Conservation (phyloP, 2,888 invertebrate species). For the Oxystoma pomonae region DNA sequence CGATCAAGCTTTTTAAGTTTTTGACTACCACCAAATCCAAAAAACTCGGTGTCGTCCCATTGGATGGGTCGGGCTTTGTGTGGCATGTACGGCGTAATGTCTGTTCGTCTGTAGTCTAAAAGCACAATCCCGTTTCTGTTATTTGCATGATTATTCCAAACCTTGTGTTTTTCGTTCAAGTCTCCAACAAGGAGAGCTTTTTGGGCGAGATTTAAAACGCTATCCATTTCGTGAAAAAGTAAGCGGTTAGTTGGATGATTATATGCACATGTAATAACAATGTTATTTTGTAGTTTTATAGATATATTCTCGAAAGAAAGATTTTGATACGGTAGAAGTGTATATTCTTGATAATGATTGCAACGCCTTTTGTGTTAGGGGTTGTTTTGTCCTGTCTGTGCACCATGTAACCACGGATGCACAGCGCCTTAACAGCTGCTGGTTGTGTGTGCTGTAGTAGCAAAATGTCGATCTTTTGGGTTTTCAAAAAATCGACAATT, state of each 20-base stretch:
- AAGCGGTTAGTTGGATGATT: not conserved
- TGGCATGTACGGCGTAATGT: not conserved
- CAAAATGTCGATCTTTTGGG: not conserved
- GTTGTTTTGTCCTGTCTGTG: not conserved
- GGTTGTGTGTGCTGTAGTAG: not conserved
- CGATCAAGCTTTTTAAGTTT: not conserved
- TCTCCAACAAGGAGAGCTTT: not conserved
- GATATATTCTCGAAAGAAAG: slow-evolving; percentile 11
- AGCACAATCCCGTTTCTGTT: not conserved
- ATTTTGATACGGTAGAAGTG: slow-evolving; percentile 11
- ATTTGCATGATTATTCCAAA: not conserved
- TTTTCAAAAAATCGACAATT: no score
- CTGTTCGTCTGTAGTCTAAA: not conserved
- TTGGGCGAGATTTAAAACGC: not conserved
- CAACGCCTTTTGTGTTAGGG: not conserved
- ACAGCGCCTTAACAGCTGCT: not conserved
- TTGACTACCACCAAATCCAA: not conserved
- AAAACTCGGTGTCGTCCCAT: not conserved
- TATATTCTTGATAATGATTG: not conserved
- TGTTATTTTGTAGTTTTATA: not conserved
- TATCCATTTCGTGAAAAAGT: not conserved
- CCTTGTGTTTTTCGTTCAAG: not conserved
- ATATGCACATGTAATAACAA: not conserved
- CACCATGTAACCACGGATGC: not conserved
- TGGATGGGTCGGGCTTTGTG: not conserved